These are phyloP conservation scores for Oceanodroma tethys DNA, from an alignment of 2,113 vertebrate genomes.

Conservation along the genomic window DNA sequence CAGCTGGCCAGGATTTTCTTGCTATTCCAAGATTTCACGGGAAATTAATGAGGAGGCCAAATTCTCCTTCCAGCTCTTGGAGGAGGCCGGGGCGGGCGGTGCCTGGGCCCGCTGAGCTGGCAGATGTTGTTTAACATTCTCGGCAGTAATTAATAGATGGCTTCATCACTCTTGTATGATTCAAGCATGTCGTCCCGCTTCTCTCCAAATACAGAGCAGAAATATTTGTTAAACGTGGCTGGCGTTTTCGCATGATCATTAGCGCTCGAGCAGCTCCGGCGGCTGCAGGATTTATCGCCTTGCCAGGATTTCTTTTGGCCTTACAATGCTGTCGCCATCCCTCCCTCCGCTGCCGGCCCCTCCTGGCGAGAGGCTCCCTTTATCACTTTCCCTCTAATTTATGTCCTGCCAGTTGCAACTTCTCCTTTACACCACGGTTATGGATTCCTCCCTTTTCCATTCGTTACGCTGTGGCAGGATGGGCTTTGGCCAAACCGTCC, in stretches of 20 bases:
- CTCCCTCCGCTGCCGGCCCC: not conserved
- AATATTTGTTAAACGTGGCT: conserved; percentile 58
- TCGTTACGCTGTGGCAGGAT: not conserved
- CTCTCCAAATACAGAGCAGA: conserved; percentile 50
- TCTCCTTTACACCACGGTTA: not conserved
- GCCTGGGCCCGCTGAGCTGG: conserved; percentile 53
- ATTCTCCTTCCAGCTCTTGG: conserved; percentile 28
- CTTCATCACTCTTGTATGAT: conserved; percentile 57
- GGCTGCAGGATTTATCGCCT: not conserved
- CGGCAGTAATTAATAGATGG: conserved; percentile 57
- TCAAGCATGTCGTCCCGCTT: conserved; percentile 42
- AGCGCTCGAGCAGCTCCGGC: not conserved
- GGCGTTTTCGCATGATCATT: not conserved
- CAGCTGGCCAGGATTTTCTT: not conserved
- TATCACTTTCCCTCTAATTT: conserved; percentile 35
- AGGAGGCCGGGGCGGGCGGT: not conserved
- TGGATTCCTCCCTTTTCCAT: not conserved
- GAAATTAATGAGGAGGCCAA: conserved; percentile 44
- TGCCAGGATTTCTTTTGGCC: conserved; percentile 51
- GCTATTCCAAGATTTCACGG: not conserved
- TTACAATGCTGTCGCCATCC: not conserved
- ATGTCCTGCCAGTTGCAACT: not conserved
- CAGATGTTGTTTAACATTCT: conserved; percentile 67
- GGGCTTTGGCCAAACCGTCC: not conserved
- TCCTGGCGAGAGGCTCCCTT: not conserved